Evolutionary conservation across 1,140 invertebrate genomes (phyloP).

Genomic region (Zaprionus nigranus): DNA sequence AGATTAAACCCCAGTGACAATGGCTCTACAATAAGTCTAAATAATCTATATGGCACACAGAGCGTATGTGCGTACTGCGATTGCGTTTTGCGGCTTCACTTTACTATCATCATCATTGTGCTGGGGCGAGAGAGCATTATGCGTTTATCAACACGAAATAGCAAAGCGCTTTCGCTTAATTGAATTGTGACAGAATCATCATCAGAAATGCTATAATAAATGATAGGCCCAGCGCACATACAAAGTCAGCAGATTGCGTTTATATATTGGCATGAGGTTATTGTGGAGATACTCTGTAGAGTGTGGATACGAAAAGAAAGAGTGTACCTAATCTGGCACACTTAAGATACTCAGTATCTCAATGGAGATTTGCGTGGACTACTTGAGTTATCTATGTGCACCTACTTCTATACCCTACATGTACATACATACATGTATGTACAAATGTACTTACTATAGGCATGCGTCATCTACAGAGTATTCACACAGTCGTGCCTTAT

Average conservation of each 20-base stretch:
- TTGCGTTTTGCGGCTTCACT: constrained; percentile 13
- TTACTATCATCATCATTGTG: background rate
- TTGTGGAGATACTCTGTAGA: constrained; percentile 12
- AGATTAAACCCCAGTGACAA: constrained; percentile 57
- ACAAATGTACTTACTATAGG: too few species aligned
- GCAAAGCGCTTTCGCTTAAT: constrained; percentile 63
- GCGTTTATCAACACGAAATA: constrained; percentile 37
- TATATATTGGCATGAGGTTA: constrained; percentile 30
- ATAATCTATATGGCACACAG: background rate
- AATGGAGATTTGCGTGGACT: background rate
- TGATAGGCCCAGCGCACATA: constrained; percentile 42
- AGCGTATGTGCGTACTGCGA: constrained; percentile 21
- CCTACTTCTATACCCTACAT: background rate
- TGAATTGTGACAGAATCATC: constrained; percentile 55
- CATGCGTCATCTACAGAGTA: background rate
- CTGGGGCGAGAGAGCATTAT: constrained; percentile 6
- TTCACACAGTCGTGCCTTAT: background rate
- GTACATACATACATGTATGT: too few species aligned
- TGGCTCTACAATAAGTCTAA: background rate
- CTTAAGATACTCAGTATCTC: background rate
- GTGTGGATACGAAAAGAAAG: background rate
- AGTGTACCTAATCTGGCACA: background rate
- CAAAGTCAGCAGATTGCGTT: constrained; percentile 48
- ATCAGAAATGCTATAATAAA: constrained; percentile 58
- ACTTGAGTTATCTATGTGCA: background rate